Percentiles rank a stretch among this genome's conserved stretches.
These are phyloP conservation scores for Hesperia comma DNA, from an alignment of 2,888 invertebrate species.

Conservation along the genomic window DNA sequence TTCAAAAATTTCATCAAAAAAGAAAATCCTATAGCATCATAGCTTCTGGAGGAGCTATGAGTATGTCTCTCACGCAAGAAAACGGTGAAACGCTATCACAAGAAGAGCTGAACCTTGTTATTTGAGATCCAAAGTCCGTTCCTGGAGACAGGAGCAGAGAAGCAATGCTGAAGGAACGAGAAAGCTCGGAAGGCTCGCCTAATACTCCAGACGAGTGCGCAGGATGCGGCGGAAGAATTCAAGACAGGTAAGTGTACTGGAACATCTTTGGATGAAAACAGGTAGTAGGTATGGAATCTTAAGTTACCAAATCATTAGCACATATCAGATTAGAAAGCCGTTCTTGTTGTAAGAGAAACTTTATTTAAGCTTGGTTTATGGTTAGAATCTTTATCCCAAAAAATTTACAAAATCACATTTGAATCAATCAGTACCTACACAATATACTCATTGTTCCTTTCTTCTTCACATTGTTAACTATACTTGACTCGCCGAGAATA, in stretches of 20 bases:
- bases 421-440: too few relatives aligned
- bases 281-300: too few relatives aligned
- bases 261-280: too few relatives aligned
- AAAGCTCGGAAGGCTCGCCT: slow-evolving; percentile 80
- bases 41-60: slow-evolving; percentile 47
- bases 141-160: slow-evolving; percentile 59
- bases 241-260: slow-evolving; percentile 73
- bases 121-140: slow-evolving; percentile 68
- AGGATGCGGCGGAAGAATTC: slow-evolving; percentile 85
- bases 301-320: too few relatives aligned
- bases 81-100: slow-evolving; percentile 48
- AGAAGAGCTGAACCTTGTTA: slow-evolving; percentile 62
- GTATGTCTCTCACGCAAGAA: slow-evolving; percentile 54
- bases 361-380: too few relatives aligned
- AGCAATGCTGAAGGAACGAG: slow-evolving; percentile 88
- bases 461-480: too few relatives aligned
- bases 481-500: too few relatives aligned
- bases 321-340: too few relatives aligned
- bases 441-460: too few relatives aligned
- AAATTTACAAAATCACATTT: too few relatives aligned
- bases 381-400: too few relatives aligned
- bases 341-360: too few relatives aligned
- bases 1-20: slow-evolving; percentile 31
- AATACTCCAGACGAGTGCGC: slow-evolving; percentile 82
- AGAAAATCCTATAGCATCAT: slow-evolving; percentile 47